A percentile compares a stretch with the other conserved stretches of the same genome.
phyloP scores from a whole-genome alignment of 1,140 invertebrate species.

The Streblospio benedicti region DNA sequence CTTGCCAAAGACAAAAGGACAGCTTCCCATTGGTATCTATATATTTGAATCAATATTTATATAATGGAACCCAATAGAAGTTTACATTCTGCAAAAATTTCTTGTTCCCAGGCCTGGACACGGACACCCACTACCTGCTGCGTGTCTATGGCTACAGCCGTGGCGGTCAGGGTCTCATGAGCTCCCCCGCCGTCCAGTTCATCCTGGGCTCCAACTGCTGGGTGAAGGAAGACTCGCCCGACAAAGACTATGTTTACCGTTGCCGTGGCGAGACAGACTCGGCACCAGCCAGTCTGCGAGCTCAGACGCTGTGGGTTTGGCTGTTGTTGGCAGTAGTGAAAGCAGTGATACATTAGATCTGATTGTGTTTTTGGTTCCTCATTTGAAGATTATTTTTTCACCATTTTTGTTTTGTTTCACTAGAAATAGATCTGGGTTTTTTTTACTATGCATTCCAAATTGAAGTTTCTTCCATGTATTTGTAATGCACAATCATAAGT shows the following conservation, averaged over 20 bases:
- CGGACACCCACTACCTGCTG: constrained; percentile 69
- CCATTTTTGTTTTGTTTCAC: no score
- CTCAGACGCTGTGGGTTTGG: background rate
- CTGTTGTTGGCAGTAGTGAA: background rate
- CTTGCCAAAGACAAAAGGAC: no score
- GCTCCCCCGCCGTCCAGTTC: constrained; percentile 77
- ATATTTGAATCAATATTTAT: no score
- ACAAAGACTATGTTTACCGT: background rate
- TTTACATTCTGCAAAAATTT: no score
- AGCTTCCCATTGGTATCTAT: no score
- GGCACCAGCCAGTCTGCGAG: background rate
- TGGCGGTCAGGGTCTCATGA: constrained; percentile 92
- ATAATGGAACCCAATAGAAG: no score
- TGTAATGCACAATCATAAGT: no score
- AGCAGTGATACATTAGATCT: background rate
- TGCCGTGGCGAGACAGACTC: background rate
- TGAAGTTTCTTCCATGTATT: no score
- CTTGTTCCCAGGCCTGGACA: constrained; percentile 62
- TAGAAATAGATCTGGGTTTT: no score
- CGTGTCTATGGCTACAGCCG: constrained; percentile 84
- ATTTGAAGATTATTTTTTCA: no score
- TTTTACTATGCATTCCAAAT: no score
- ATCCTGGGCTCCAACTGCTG: constrained; percentile 34
- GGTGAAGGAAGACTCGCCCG: background rate
- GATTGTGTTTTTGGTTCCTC: no score